Evolutionary conservation across 2,113 vertebrate genomes (phyloP).

Genomic region (Saguinus imperator): DNA sequence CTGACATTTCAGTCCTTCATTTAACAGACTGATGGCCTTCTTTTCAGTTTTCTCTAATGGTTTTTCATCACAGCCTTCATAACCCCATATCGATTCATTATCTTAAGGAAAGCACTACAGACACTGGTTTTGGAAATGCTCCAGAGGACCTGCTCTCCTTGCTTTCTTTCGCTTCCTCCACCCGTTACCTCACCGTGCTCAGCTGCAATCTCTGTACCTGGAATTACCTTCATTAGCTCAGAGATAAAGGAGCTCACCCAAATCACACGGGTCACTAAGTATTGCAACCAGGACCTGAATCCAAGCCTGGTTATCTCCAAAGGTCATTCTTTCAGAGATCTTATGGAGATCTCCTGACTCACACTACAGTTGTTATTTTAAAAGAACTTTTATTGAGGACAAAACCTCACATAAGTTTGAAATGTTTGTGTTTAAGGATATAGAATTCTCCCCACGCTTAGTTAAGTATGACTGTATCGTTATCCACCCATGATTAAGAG

Average conservation of each 20-base stretch:
- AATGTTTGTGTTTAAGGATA: neutral
- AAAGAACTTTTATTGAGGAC: neutral
- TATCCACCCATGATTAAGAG: neutral
- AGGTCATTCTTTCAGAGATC: neutral
- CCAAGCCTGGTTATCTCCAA: neutral
- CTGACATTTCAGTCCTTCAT: neutral
- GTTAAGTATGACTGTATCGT: neutral
- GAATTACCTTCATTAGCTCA: neutral
- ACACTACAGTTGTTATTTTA: neutral
- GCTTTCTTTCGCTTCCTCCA: accelerated
- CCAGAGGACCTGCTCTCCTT: neutral
- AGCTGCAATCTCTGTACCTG: no score
- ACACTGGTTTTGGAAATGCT: neutral
- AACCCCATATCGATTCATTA: neutral
- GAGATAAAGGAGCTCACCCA: neutral
- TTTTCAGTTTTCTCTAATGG: neutral
- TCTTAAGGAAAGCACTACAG: neutral
- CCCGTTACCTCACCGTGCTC: accelerated
- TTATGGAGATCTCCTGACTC: neutral
- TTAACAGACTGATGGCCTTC: neutral
- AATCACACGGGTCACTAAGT: neutral
- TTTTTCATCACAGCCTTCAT: neutral
- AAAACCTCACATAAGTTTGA: neutral
- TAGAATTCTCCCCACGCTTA: neutral
- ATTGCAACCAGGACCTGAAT: no score